Evolutionary conservation across 2,888 invertebrate genomes (phyloP), one percentile per base, ranked within the genome.

Genomic region (Camptogramma bilineatum): DNA sequence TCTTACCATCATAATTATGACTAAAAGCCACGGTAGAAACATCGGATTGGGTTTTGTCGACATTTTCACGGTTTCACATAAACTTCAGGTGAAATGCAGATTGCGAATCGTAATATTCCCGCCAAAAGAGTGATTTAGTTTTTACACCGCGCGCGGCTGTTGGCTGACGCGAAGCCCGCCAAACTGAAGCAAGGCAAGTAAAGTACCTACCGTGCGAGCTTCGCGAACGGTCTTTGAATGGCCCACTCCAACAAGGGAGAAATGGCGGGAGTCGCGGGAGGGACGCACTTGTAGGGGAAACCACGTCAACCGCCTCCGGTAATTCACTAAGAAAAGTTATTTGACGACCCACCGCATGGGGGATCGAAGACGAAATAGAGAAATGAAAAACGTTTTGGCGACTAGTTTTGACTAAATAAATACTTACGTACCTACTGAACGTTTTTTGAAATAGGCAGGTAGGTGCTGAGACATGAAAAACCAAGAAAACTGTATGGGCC

Each of bases 311-410:
- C 87, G 88, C 88, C 90, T 89, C 87, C 84, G 86, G 90, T 91
- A 90, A 90, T 91, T 91, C 90, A 88, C 89, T 87, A 92, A 92
- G 91, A 92, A 92, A 92, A 90, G 86, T 91, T 91, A 91, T 91
- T 90, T 90, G 87, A 85, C 82, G 86, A 88, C 84, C 79, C 81
- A 84, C 81, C 65, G 58, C 66, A 62, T 66, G 28, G 84, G 85
- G 86, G 86, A 81, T 83, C 80, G 76, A 68, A 73, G 73, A 73
- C 71, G 80, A 79, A 80, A 86, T 85, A 82, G 85, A 88, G 85
- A 85, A 87, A 82, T 81, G 80, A 31, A 81, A 84, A 85, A 79
- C 81, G 80, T 81, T 83, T 77, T 79, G 73, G 71, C 72, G 50
- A 47, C 39, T 47, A 24, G 44, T 44, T 31, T 53, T 61, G n/a